phyloP scores from a whole-genome alignment of 2,113 vertebrate species.

The Diphyllodes magnificus region DNA sequence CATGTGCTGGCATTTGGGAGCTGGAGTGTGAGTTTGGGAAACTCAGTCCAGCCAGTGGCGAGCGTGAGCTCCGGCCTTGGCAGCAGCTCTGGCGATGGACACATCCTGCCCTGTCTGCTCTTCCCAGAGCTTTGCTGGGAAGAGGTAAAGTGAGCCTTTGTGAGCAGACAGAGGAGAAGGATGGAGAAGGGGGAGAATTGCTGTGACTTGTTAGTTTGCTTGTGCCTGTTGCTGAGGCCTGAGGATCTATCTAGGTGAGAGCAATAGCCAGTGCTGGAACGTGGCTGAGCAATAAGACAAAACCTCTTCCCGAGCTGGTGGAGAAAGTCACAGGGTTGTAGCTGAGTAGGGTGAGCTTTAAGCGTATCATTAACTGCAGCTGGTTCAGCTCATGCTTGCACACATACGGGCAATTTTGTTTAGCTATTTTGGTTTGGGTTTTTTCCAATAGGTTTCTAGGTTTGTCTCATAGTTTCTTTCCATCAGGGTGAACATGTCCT shows the following conservation, averaged over 20 bases:
- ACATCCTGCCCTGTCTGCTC: not conserved
- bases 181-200: not conserved
- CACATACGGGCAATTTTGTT: not conserved
- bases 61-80: not conserved
- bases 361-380: not conserved
- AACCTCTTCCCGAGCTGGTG: not conserved
- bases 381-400: not conserved
- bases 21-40: not conserved
- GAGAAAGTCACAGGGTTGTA: not conserved
- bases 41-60: fast-evolving
- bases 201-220: not conserved
- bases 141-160: not conserved
- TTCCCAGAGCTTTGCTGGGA: not conserved
- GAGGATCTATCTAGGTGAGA: not conserved
- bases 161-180: not conserved
- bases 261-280: not conserved
- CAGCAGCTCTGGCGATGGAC: not conserved
- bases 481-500: not conserved
- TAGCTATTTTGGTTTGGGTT: not conserved
- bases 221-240: not conserved
- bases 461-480: not conserved
- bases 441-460: not conserved
- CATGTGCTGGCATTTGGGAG: fast-evolving
- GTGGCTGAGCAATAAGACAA: not conserved
- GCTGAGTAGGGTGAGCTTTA: not conserved